phyloP scores from a whole-genome alignment of 1,140 invertebrate species.

The Diorhabda sublineata region DNA sequence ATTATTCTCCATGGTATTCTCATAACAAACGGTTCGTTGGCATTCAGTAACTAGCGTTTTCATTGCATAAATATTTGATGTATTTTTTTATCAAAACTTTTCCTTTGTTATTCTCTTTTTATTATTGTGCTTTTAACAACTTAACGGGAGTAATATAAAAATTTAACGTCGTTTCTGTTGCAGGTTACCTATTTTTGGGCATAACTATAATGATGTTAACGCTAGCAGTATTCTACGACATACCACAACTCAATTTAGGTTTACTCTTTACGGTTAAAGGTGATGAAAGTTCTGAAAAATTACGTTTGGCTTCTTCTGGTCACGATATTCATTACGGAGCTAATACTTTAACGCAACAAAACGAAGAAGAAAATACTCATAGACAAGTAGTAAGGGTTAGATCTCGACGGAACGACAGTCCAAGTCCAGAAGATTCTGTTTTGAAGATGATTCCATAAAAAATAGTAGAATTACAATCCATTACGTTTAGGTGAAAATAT shows the following conservation, averaged over 20 bases:
- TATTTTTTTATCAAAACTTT: no score
- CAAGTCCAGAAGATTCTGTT: constrained; percentile 61
- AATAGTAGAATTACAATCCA: no score
- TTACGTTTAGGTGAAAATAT: no score
- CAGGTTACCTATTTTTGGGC: constrained; percentile 73
- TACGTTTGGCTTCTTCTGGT: constrained; percentile 25
- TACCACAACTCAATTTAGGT: constrained; percentile 80
- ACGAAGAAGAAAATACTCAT: constrained; percentile 33
- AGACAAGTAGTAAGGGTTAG: constrained; percentile 58
- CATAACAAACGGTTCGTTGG: no score
- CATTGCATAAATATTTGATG: no score
- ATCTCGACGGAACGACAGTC: constrained; percentile 58
- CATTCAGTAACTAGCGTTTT: no score
- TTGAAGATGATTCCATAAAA: constrained; percentile 37
- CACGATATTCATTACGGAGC: constrained; percentile 31
- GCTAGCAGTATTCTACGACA: constrained; percentile 79
- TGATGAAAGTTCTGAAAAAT: constrained; percentile 34
- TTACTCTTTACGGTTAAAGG: constrained; percentile 49
- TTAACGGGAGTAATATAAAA: no score
- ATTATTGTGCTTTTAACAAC: no score
- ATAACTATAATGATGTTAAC: constrained; percentile 80
- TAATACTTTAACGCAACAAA: constrained; percentile 18
- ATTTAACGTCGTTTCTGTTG: constrained; percentile 31
- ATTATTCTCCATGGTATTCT: no score
- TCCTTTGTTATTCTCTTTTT: no score